Conservation (phyloP, 2,797 vertebrate species). For the Heteromormyrus szaboi region DNA sequence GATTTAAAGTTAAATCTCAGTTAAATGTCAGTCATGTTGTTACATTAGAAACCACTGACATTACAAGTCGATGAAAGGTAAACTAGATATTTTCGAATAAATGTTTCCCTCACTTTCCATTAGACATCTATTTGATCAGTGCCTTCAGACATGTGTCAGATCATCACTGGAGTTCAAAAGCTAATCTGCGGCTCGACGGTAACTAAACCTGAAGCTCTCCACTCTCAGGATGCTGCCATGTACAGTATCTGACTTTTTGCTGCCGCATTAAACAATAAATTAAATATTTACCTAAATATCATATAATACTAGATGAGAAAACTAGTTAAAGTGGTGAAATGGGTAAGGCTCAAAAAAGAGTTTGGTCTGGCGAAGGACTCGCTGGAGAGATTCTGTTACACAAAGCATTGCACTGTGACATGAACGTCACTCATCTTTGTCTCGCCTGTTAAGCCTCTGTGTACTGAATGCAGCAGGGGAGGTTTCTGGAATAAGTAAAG, state of each 20-base stretch:
- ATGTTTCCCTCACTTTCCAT: constrained; percentile 62
- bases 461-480: background rate
- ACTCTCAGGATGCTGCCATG: background rate
- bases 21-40: constrained; percentile 57
- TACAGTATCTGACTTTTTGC: background rate
- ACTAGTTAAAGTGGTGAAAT: background rate
- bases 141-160: constrained; percentile 48
- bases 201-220: background rate
- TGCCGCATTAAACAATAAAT: background rate
- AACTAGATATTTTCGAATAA: constrained; percentile 56
- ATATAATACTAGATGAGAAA: background rate
- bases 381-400: background rate
- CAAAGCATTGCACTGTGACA: background rate
- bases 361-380: background rate
- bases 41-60: constrained; percentile 45
- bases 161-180: constrained; percentile 43
- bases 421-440: background rate
- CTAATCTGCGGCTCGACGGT: background rate
- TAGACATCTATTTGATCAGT: constrained; percentile 65
- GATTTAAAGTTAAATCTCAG: constrained; percentile 40
- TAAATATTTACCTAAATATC: background rate
- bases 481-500: background rate
- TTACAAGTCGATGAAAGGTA: constrained; percentile 63
- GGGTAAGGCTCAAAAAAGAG: background rate
- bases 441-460: background rate